Percentiles rank a stretch among this genome's conserved stretches.
Conservation (phyloP, 2,797 vertebrate genomes). For the Labeo calbasu region DNA sequence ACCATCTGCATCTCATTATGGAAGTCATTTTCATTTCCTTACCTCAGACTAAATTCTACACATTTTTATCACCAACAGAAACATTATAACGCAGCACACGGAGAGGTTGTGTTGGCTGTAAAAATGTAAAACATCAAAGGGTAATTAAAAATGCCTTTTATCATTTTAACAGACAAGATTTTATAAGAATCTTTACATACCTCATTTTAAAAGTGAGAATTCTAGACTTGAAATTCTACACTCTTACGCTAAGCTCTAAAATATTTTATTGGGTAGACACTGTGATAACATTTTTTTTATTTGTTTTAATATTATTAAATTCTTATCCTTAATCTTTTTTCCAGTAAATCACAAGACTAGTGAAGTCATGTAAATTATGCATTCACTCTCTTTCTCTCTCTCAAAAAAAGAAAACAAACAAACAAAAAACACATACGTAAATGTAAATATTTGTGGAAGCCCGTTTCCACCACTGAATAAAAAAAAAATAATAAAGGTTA, state of each 20-base stretch:
- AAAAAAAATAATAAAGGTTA: no score
- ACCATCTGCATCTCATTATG: conserved; percentile 52
- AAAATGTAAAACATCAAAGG: background rate
- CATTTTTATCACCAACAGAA: conserved; percentile 7
- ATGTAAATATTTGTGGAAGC: no score
- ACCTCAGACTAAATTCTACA: conserved; percentile 32
- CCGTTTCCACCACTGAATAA: no score
- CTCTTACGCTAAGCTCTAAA: background rate
- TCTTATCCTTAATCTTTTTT: background rate
- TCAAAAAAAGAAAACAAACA: no score
- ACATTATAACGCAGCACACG: background rate
- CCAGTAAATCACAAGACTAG: background rate
- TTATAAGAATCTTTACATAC: background rate
- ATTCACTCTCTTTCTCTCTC: background rate
- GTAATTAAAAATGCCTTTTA: no score
- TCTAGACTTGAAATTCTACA: background rate
- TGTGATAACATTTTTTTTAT: background rate
- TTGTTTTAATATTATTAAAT: background rate
- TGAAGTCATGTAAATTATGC: background rate
- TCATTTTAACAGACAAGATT: background rate
- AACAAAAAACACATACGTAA: no score
- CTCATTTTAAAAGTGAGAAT: conserved; percentile 6
- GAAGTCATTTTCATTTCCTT: conserved; percentile 26
- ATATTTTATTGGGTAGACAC: background rate
- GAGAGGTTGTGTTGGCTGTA: background rate